Percentiles rank a stretch among this genome's conserved stretches.
Conservation (phyloP, 2,797 vertebrate genomes). For the Meda fulgida region DNA sequence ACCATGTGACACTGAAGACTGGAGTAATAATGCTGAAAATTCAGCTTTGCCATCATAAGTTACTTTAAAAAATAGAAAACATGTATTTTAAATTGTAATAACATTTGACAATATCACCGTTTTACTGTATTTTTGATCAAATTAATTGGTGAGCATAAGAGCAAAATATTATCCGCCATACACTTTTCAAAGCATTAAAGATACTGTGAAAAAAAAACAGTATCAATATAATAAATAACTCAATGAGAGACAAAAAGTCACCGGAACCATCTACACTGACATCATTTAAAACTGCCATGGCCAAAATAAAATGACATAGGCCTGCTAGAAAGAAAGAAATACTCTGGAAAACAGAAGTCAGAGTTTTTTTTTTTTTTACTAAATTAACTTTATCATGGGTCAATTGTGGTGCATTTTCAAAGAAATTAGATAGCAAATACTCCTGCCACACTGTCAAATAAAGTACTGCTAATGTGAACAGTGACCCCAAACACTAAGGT, state of each 20-base stretch:
- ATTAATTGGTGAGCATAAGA: background rate
- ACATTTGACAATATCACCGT: background rate
- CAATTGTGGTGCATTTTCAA: background rate
- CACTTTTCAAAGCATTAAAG: background rate
- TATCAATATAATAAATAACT: background rate
- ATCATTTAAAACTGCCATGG: background rate
- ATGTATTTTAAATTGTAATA: background rate
- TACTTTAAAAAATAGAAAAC: background rate
- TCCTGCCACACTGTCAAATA: background rate
- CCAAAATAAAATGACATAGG: background rate
- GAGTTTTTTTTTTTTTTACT: background rate
- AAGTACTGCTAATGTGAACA: conserved; percentile 4
- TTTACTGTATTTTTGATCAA: background rate
- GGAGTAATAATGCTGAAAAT: background rate
- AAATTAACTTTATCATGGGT: background rate
- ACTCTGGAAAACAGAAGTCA: background rate
- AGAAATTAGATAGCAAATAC: background rate
- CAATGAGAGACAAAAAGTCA: background rate
- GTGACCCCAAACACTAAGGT: conserved; percentile 25
- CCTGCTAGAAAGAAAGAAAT: background rate
- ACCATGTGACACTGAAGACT: background rate
- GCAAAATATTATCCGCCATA: background rate
- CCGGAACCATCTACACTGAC: background rate
- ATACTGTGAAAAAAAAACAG: background rate
- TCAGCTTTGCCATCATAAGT: background rate